A percentile compares a stretch with the other conserved stretches of the same genome.
These are phyloP conservation scores for Pantala flavescens DNA, from an alignment of 1,140 invertebrate species.

Conservation along the genomic window DNA sequence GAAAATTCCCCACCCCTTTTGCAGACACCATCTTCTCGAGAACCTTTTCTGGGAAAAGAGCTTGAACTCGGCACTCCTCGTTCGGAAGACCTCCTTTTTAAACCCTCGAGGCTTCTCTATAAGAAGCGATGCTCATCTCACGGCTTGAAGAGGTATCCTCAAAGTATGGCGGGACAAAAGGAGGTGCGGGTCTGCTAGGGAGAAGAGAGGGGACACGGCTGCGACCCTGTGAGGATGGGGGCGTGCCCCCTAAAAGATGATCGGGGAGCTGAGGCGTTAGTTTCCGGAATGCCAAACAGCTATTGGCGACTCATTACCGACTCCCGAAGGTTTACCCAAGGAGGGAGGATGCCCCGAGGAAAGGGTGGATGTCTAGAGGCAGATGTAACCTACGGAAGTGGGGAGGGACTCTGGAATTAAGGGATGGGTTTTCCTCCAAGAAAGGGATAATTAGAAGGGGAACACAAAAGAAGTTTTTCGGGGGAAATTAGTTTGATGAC, in stretches of 20 bases:
- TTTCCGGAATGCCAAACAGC: slow-evolving; percentile 4
- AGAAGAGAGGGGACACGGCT: neutral
- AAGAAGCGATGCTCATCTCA: neutral
- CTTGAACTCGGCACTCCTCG: too few species aligned
- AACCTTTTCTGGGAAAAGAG: neutral
- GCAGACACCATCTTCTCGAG: neutral
- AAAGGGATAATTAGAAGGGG: neutral
- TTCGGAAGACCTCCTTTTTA: too few species aligned
- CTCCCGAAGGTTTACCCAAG: neutral
- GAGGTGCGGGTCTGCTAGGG: neutral
- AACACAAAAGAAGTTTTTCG: neutral
- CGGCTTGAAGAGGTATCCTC: neutral
- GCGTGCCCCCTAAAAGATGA: neutral
- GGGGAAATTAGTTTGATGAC: too few species aligned
- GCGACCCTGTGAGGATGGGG: neutral
- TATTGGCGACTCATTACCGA: slow-evolving; percentile 8
- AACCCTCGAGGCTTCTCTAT: neutral
- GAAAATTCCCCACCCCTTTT: neutral
- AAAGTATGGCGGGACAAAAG: neutral
- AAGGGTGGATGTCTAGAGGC: neutral
- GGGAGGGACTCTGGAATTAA: neutral
- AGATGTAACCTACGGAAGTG: neutral
- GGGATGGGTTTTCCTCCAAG: neutral
- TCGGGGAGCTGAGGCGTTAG: neutral
- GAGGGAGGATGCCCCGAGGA: neutral